phyloP scores from a whole-genome alignment of 2,888 invertebrate genomes.

The Emmelina monodactyla region DNA sequence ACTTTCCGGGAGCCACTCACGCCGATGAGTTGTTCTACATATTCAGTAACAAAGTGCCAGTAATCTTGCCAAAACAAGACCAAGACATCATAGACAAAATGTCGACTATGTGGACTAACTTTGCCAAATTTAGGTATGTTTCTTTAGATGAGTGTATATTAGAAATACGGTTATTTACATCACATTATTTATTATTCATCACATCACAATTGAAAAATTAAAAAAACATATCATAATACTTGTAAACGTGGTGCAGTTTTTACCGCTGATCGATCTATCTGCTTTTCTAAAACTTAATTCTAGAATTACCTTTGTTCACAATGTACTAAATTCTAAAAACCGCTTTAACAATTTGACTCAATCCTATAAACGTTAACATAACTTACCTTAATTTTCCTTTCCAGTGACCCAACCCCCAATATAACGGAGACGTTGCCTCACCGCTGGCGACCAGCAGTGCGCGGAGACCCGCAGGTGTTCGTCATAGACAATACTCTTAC shows the following conservation, averaged over 20 bases:
- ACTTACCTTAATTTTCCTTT: not conserved
- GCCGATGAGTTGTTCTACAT: constrained; percentile 56
- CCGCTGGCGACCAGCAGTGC: not conserved
- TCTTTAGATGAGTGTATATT: not conserved
- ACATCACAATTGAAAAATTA: too few relatives aligned
- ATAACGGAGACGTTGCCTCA: not conserved
- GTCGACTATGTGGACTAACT: constrained; percentile 47
- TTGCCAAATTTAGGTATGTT: constrained; percentile 46
- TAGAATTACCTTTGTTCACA: too few relatives aligned
- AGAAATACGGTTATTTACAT: not conserved
- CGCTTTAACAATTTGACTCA: too few relatives aligned
- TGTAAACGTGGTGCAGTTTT: too few relatives aligned
- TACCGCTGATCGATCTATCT: too few relatives aligned
- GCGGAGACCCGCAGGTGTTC: not conserved
- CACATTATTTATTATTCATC: not conserved
- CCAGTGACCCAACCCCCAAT: not conserved
- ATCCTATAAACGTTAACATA: not conserved
- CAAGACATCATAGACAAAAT: constrained; percentile 30
- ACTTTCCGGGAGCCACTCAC: constrained; percentile 43
- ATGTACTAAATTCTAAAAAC: too few relatives aligned
- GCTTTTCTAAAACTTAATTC: too few relatives aligned
- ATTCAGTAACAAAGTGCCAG: constrained; percentile 30
- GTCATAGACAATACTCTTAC: not conserved
- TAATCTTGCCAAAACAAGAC: constrained; percentile 27
- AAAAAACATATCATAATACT: too few relatives aligned